A percentile compares a stretch with the other conserved stretches of the same genome.
These are phyloP conservation scores for Polypterus bichir DNA, from an alignment of 2,113 vertebrate genomes.

Conservation along the genomic window DNA sequence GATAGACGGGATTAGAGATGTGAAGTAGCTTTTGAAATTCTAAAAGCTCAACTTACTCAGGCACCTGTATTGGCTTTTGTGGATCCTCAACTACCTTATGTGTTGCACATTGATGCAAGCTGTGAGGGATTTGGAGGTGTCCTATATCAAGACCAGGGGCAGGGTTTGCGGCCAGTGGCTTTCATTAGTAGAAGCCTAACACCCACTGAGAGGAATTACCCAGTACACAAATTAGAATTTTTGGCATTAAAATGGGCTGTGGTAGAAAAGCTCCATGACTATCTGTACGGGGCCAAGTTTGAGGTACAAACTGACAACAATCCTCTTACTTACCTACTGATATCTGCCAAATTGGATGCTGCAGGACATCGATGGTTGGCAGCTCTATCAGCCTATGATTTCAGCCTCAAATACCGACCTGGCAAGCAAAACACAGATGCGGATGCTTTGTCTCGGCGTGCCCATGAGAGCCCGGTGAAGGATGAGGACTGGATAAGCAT, in stretches of 20 bases:
- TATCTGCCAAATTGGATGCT: neutral
- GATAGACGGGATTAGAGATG: too few relatives aligned
- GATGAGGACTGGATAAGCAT: neutral
- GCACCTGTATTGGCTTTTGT: too few relatives aligned
- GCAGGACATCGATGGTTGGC: neutral
- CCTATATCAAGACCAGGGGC: too few relatives aligned
- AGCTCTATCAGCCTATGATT: neutral
- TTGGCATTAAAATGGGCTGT: neutral
- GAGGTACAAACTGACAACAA: neutral
- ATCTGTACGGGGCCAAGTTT: constrained; percentile 2
- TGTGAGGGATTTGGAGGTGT: too few relatives aligned
- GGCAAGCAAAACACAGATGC: neutral
- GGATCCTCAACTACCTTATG: too few relatives aligned
- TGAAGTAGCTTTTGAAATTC: too few relatives aligned
- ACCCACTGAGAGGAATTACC: too few relatives aligned
- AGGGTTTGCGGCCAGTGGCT: too few relatives aligned
- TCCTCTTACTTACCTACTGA: neutral
- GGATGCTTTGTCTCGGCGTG: neutral
- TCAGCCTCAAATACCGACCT: neutral
- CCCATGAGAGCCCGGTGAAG: neutral
- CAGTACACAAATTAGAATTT: too few relatives aligned
- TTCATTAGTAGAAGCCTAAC: too few relatives aligned
- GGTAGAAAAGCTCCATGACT: neutral
- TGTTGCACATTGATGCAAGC: too few relatives aligned
- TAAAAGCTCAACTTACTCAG: too few relatives aligned